Evolutionary conservation across 2,888 invertebrate genomes (phyloP), one percentile per base, ranked within the genome.

Genomic region (Chouioia cunea): DNA sequence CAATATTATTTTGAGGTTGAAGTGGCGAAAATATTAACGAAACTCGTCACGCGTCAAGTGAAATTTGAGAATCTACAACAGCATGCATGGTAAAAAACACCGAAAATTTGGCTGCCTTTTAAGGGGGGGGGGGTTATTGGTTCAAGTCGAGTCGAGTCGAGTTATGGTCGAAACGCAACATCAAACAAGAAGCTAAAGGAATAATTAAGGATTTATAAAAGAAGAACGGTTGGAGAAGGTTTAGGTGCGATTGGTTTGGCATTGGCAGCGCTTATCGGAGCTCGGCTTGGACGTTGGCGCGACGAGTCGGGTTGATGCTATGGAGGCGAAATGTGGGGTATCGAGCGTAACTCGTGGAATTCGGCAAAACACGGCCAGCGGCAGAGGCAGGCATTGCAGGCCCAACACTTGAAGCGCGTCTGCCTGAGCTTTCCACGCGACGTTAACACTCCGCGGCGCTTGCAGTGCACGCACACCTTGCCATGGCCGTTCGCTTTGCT

Each of bases 381-480:
- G 77, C 85, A 86, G 78, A 86, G 79, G 80, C 84, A 84, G 81
- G 84, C 83, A 81, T 84, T 84, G 82, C 86, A 86, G 82, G 84
- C 81, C 84, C 84, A 84, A 78, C 86, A 86, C 80, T 85, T 85
- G 86, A 86, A 86, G 80, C 86, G 85, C 78, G 86, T 86, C 82
- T 86, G 86, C 76, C 82, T 82, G 79, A 85, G 83, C 73, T 84
- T 84, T 78, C 86, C 86, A 76, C 84, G 84, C 78, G 84, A 83
- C 77, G 86, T 86, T 75, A 84, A 81, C 78, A 85, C 81, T 77
- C 86, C 84, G 77, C 82, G 85, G 76, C 83, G 81, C 82, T 84
- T 85, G 83, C 86, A 86, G 83, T 84, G 85, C 79, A 85, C 82
- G 82, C 86, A 86, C 80, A 86, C 84, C 83, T 86, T 86, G 77